These are phyloP conservation scores for Tapirus indicus DNA, from an alignment of 2,797 vertebrate species.

Conservation along the genomic window DNA sequence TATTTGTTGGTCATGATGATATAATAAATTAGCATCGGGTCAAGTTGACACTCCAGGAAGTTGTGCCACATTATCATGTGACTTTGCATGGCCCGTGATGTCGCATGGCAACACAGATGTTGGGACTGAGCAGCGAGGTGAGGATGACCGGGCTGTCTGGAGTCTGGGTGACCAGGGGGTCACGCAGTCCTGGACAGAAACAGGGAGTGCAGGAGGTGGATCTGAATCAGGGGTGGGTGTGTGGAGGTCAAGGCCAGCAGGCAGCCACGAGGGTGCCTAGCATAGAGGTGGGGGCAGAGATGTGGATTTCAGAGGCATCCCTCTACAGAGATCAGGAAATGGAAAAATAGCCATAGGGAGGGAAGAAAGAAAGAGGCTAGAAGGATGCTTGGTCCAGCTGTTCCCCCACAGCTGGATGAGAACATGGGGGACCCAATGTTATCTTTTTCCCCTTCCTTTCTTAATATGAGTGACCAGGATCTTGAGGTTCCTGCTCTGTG, in stretches of 20 bases:
- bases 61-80: accelerated
- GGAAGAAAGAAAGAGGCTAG: not conserved
- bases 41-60: not conserved
- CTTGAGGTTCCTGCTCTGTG: not conserved
- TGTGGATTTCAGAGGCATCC: not conserved
- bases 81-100: accelerated
- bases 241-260: not conserved
- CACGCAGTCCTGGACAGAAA: not conserved
- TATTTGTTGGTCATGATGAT: accelerated
- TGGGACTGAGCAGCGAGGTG: not conserved
- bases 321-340: not conserved
- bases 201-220: not conserved
- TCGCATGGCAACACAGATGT: accelerated
- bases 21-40: accelerated
- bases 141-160: not conserved
- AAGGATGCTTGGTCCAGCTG: not conserved
- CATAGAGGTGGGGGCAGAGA: not conserved
- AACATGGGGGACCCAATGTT: accelerated
- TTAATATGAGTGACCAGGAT: not conserved
- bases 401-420: not conserved
- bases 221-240: not conserved
- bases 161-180: not conserved
- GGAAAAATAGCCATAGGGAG: not conserved
- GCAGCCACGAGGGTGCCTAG: not conserved
- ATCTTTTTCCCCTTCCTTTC: not conserved